Conservation (phyloP, 2,113 vertebrate genomes). For the Seriola dumerili region DNA sequence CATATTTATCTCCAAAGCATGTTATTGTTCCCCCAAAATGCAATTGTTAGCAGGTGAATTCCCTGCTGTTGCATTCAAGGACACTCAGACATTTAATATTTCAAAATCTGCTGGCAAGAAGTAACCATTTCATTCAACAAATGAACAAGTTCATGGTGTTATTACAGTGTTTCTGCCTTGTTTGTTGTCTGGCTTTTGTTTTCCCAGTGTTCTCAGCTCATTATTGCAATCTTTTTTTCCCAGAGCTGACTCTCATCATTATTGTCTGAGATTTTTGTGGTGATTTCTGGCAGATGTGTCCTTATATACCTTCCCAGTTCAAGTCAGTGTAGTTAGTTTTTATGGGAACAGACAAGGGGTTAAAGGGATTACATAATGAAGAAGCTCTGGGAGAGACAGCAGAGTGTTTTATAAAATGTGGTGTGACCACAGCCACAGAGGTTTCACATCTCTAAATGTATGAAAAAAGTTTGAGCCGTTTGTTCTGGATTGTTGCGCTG, state of each 20-base stretch:
- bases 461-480: background rate
- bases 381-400: background rate
- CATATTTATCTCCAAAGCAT: background rate
- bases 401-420: constrained; percentile 18
- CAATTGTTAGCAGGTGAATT: constrained; percentile 13
- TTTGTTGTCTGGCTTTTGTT: background rate
- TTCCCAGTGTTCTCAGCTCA: background rate
- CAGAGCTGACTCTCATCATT: background rate
- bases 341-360: background rate
- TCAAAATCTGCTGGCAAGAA: constrained; percentile 4
- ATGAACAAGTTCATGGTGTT: background rate
- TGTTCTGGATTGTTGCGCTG: background rate
- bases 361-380: background rate
- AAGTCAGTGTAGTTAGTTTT: background rate
- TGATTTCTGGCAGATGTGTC: background rate
- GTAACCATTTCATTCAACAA: background rate
- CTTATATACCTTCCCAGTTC: background rate
- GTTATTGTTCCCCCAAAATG: constrained; percentile 7
- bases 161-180: background rate
- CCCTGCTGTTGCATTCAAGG: background rate
- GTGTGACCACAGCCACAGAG: constrained; percentile 13
- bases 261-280: background rate
- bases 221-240: background rate
- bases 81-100: background rate
- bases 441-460: constrained; percentile 11